These are phyloP conservation scores for Zonotrichia leucophrys DNA, from an alignment of 2,113 vertebrate species.

Conservation along the genomic window DNA sequence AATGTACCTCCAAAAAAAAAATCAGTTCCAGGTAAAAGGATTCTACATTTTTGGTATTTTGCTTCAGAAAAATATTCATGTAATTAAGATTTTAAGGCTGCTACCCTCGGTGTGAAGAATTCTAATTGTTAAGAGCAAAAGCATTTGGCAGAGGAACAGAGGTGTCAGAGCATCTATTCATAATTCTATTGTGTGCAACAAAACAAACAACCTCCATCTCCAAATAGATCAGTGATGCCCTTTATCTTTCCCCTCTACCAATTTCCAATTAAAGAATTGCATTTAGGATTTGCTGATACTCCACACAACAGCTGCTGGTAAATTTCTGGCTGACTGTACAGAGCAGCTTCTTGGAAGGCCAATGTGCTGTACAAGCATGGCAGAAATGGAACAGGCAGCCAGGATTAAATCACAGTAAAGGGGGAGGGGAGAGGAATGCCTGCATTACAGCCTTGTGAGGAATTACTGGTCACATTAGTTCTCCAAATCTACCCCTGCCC, in stretches of 20 bases:
- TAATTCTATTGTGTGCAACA: background rate
- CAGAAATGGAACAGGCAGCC: slow-evolving; percentile 39
- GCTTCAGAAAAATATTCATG: background rate
- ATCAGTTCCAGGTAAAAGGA: background rate
- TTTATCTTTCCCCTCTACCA: background rate
- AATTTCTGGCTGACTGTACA: slow-evolving; percentile 16
- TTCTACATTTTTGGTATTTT: background rate
- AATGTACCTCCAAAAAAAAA: background rate
- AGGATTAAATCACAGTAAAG: slow-evolving; percentile 12
- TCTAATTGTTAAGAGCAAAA: background rate
- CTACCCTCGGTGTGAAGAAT: background rate
- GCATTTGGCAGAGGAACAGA: background rate
- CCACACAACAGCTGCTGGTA: slow-evolving; percentile 40
- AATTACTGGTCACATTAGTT: background rate
- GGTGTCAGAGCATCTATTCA: background rate
- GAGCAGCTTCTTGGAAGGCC: slow-evolving; percentile 41
- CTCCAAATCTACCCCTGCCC: background rate
- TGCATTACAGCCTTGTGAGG: background rate
- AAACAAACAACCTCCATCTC: background rate
- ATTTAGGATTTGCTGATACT: background rate
- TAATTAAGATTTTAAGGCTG: background rate
- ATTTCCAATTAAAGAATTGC: background rate
- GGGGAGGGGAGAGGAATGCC: background rate
- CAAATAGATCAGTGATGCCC: background rate
- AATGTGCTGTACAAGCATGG: background rate